A percentile compares a stretch with the other conserved stretches of the same genome.
phyloP scores from a whole-genome alignment of 2,113 vertebrate species.

The Ammodramus savannarum region DNA sequence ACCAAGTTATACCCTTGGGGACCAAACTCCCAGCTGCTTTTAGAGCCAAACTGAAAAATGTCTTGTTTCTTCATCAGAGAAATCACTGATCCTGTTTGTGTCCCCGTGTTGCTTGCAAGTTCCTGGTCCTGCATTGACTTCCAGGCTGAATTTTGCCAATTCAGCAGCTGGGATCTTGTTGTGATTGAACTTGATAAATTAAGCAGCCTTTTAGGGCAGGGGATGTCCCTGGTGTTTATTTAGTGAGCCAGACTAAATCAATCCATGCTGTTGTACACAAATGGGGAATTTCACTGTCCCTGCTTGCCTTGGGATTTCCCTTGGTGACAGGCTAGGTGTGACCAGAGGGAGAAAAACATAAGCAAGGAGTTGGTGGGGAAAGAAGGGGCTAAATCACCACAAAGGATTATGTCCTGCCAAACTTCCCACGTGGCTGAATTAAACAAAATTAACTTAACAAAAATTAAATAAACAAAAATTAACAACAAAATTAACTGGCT shows the following conservation, averaged over 20 bases:
- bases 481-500: not conserved
- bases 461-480: too few relatives aligned
- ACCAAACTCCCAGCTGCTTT: not conserved
- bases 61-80: not conserved
- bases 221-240: not conserved
- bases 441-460: not conserved
- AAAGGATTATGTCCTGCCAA: not conserved
- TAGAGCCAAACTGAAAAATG: not conserved
- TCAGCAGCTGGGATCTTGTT: not conserved
- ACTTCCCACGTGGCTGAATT: not conserved
- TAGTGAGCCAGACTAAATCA: not conserved
- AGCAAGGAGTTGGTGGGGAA: not conserved
- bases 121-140: not conserved
- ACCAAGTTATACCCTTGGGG: not conserved
- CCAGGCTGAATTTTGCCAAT: not conserved
- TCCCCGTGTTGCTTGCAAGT: not conserved
- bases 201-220: not conserved
- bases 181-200: slow-evolving; percentile 7
- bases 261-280: not conserved
- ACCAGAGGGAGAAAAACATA: not conserved
- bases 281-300: not conserved
- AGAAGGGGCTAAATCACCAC: not conserved
- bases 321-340: not conserved
- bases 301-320: not conserved
- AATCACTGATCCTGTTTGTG: not conserved